Evolutionary conservation across 2,113 vertebrate genomes (phyloP).

Genomic region (Talpa occidentalis): DNA sequence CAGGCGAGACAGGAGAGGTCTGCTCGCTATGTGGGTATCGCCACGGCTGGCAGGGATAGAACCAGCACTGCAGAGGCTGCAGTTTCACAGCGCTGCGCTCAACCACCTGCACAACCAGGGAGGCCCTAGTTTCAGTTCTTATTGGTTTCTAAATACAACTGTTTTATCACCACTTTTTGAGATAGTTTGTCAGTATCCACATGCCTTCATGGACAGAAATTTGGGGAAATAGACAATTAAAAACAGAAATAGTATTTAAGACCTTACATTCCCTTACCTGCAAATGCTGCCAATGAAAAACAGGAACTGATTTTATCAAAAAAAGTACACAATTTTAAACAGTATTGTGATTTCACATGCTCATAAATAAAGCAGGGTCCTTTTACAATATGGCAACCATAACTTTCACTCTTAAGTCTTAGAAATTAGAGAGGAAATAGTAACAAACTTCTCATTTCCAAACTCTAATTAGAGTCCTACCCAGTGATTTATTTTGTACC

Average conservation of each 20-base stretch:
- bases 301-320: not conserved
- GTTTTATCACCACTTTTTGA: slow-evolving; percentile 11
- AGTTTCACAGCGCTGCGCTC: too few relatives aligned
- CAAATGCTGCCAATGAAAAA: slow-evolving; percentile 22
- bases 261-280: slow-evolving; percentile 16
- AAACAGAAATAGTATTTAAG: slow-evolving; percentile 49
- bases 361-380: slow-evolving; percentile 49
- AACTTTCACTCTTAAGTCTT: not conserved
- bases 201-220: not conserved
- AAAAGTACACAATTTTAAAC: slow-evolving; percentile 43
- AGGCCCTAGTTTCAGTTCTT: too few relatives aligned
- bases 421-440: slow-evolving; percentile 42
- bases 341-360: not conserved
- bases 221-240: not conserved
- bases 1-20: too few relatives aligned
- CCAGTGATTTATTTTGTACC: slow-evolving; percentile 27
- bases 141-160: slow-evolving; percentile 40
- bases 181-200: not conserved
- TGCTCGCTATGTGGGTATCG: too few relatives aligned
- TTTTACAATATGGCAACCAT: not conserved
- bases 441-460: slow-evolving; percentile 50
- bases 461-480: slow-evolving; percentile 47
- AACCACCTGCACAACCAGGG: too few relatives aligned
- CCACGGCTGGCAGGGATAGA: too few relatives aligned
- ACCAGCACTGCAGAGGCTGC: too few relatives aligned